Conservation (phyloP, 1,140 invertebrate genomes). For the Nephila pilipes region DNA sequence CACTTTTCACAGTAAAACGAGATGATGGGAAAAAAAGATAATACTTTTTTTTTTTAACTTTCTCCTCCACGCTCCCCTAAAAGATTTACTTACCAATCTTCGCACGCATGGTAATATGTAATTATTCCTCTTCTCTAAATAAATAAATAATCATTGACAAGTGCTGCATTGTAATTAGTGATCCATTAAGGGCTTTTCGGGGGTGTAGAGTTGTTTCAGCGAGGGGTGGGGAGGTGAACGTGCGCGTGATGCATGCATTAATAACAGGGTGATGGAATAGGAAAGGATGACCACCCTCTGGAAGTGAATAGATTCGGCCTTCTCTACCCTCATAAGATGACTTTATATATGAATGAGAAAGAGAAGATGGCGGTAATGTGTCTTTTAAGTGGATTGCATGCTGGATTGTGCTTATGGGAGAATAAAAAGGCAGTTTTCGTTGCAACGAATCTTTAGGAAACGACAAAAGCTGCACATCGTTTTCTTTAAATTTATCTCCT, state of each 20-base stretch:
- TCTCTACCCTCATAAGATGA: neutral
- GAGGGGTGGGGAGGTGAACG: neutral
- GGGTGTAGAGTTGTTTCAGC: neutral
- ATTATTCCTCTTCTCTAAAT: constrained; percentile 64
- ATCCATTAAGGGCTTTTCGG: constrained; percentile 25
- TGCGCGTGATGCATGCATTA: constrained; percentile 56
- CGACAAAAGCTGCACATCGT: no score
- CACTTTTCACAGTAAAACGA: constrained; percentile 24
- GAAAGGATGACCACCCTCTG: neutral
- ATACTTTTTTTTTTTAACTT: neutral
- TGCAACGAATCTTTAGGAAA: no score
- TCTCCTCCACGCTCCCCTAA: neutral
- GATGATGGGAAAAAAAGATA: neutral
- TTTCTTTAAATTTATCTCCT: no score
- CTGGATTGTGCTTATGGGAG: neutral
- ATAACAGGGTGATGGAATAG: constrained; percentile 32
- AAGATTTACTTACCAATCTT: constrained; percentile 44
- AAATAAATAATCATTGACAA: constrained; percentile 74
- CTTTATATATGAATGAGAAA: constrained; percentile 41
- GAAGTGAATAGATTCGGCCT: constrained; percentile 7
- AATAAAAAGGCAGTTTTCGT: neutral
- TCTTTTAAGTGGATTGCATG: neutral
- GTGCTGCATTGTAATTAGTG: constrained; percentile 62
- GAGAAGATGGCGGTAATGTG: neutral
- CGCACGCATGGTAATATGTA: constrained; percentile 38